Evolutionary conservation across 2,797 vertebrate species (phyloP).

Genomic region (Buphagus erythrorhynchus): DNA sequence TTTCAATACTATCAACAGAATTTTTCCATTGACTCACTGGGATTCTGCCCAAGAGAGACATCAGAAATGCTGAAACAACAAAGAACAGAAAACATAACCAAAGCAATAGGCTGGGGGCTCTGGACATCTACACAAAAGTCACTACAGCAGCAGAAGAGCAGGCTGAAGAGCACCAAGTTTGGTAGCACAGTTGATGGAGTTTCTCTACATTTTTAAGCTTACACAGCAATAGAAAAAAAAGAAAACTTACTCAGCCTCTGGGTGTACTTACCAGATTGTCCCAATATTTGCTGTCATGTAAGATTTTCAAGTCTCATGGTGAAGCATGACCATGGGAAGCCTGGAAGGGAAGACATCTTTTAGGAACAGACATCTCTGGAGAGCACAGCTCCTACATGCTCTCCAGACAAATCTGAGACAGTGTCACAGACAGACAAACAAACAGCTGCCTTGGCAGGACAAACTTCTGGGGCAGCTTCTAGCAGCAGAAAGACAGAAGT

Average conservation of each 20-base stretch:
- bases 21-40: conserved; percentile 11
- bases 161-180: background rate
- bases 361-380: background rate
- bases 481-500: background rate
- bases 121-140: background rate
- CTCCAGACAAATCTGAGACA: background rate
- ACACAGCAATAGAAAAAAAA: background rate
- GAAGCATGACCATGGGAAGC: conserved; percentile 2
- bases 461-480: background rate
- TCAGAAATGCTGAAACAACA: background rate
- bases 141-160: background rate
- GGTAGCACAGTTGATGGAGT: background rate
- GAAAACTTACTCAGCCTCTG: background rate
- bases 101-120: background rate
- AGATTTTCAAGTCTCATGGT: background rate
- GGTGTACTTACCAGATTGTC: background rate
- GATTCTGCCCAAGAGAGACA: background rate
- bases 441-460: background rate
- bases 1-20: background rate
- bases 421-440: background rate
- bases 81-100: background rate
- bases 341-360: background rate
- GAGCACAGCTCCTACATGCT: background rate
- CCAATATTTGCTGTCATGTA: background rate
- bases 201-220: background rate